Evolutionary conservation across 1,140 invertebrate genomes (phyloP).

Genomic region (Euglossa dilemma): DNA sequence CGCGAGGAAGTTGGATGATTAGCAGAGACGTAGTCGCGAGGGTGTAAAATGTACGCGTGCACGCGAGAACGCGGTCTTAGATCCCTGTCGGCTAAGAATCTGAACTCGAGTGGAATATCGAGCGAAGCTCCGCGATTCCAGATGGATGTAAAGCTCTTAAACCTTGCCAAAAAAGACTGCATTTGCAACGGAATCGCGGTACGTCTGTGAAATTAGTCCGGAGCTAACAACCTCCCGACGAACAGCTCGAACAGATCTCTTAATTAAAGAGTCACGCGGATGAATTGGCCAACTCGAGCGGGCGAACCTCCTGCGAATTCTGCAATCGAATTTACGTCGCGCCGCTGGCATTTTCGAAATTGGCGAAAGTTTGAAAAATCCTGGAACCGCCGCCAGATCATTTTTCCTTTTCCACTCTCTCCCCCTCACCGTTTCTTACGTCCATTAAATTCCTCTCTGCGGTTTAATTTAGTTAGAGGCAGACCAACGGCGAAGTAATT

Average conservation of each 20-base stretch:
- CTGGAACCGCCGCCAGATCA: background rate
- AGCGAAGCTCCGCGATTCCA: background rate
- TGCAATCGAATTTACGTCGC: background rate
- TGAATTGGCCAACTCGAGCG: slow-evolving; percentile 11
- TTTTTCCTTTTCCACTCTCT: too few species aligned
- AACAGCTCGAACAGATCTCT: slow-evolving; percentile 28
- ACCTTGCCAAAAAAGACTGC: slow-evolving; percentile 1
- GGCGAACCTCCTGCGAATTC: background rate
- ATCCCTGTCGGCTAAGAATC: background rate
- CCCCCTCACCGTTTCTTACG: background rate
- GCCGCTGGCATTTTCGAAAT: background rate
- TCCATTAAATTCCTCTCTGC: too few species aligned
- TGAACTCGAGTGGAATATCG: background rate
- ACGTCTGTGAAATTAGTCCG: slow-evolving; percentile 27
- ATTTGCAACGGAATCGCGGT: slow-evolving; percentile 5
- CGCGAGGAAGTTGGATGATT: background rate
- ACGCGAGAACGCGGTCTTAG: background rate
- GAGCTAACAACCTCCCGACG: slow-evolving; percentile 2
- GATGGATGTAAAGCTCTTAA: background rate
- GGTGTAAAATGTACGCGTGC: background rate
- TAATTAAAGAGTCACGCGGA: slow-evolving; percentile 43
- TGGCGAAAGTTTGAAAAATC: background rate
- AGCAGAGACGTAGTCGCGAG: background rate
- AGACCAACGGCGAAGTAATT: too few species aligned
- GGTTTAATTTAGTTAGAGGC: too few species aligned